phyloP scores from a whole-genome alignment of 1,140 invertebrate genomes.

The Trichogramma pretiosum region DNA sequence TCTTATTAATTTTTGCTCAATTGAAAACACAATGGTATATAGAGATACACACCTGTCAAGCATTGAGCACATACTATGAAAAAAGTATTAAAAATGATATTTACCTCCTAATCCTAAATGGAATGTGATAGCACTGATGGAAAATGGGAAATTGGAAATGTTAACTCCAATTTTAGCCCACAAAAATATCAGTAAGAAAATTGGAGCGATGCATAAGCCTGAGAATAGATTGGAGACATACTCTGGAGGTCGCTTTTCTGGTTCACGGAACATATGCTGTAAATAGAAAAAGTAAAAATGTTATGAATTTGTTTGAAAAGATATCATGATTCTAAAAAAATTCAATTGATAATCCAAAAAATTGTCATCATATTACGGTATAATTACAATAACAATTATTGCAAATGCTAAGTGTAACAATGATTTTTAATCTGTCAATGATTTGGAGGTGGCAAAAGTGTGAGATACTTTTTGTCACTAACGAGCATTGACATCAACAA shows the following conservation, averaged over 20 bases:
- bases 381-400: neutral
- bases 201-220: conserved; percentile 67
- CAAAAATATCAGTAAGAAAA: conserved; percentile 74
- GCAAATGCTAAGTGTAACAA: neutral
- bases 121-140: conserved; percentile 74
- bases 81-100: conserved; percentile 19
- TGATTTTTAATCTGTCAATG: conserved; percentile 35
- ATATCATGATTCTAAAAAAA: neutral
- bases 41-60: conserved; percentile 26
- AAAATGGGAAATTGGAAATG: conserved; percentile 69
- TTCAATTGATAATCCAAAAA: too few relatives aligned
- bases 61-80: conserved; percentile 25
- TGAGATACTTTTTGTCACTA: conserved; percentile 28
- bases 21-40: conserved; percentile 30
- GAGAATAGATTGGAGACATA: conserved; percentile 88
- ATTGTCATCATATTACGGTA: neutral
- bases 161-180: conserved; percentile 88
- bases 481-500: conserved; percentile 35
- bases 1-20: conserved; percentile 32
- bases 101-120: conserved; percentile 72
- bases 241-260: conserved; percentile 81
- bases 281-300: conserved; percentile 27
- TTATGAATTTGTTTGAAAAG: neutral
- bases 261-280: conserved; percentile 83
- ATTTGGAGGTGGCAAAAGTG: conserved; percentile 35